Conservation (phyloP, 1,140 invertebrate species). For the Drosophila oshimai region DNA sequence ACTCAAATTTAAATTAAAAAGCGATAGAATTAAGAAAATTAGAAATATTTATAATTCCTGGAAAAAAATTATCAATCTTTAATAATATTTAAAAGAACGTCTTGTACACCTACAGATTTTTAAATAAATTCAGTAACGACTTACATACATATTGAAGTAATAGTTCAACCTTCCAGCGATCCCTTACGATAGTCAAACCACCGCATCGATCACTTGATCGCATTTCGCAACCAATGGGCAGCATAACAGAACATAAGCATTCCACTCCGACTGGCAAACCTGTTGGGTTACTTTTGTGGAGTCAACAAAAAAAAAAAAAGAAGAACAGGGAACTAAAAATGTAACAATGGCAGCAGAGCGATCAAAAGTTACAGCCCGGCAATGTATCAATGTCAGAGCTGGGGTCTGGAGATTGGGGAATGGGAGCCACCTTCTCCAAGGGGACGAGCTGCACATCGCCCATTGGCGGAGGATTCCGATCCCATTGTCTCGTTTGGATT, state of each 20-base stretch:
- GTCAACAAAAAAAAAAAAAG: constrained; percentile 15
- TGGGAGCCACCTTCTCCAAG: constrained; percentile 41
- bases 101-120: too few relatives aligned
- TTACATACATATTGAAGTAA: too few relatives aligned
- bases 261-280: constrained; percentile 37
- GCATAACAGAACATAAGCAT: constrained; percentile 16
- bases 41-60: too few relatives aligned
- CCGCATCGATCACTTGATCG: not conserved
- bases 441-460: constrained; percentile 14
- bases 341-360: constrained; percentile 71
- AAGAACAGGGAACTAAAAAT: constrained; percentile 6
- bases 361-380: constrained; percentile 66
- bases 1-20: too few relatives aligned
- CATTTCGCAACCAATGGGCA: constrained; percentile 39
- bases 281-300: constrained; percentile 12
- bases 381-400: constrained; percentile 73
- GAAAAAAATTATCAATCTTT: too few relatives aligned
- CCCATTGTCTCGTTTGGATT: constrained; percentile 29
- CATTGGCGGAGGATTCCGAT: constrained; percentile 54
- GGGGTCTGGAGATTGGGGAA: constrained; percentile 8
- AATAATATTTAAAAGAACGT: too few relatives aligned
- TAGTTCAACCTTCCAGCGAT: not conserved
- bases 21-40: too few relatives aligned
- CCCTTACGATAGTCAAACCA: not conserved
- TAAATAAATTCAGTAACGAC: too few relatives aligned